A percentile compares a stretch with the other conserved stretches of the same genome.
phyloP scores from a whole-genome alignment of 2,888 invertebrate species.

The Synergus umbraculus region DNA sequence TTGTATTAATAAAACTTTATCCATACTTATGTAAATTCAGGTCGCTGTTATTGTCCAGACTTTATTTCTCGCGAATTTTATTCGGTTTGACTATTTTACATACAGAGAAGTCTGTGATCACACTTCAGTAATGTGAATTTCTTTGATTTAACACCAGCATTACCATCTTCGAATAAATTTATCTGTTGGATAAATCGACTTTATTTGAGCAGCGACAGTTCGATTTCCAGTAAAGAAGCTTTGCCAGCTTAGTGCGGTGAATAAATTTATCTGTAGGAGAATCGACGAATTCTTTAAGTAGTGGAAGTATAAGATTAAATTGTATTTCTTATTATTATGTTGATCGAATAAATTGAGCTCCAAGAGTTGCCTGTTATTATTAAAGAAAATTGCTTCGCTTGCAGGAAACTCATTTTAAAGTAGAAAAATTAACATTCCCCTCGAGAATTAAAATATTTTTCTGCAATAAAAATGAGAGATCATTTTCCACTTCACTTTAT shows the following conservation, averaged over 20 bases:
- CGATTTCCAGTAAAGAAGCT: constrained; percentile 26
- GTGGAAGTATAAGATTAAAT: background rate
- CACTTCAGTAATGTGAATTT: constrained; percentile 22
- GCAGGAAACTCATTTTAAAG: background rate
- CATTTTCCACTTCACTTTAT: background rate
- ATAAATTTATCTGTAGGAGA: constrained; percentile 26
- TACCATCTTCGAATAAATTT: constrained; percentile 35
- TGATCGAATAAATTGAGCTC: background rate
- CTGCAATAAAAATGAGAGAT: background rate
- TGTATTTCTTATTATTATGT: background rate
- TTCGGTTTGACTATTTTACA: constrained; percentile 5
- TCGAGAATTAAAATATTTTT: background rate
- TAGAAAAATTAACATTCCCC: background rate
- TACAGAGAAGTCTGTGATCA: background rate
- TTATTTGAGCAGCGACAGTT: constrained; percentile 33
- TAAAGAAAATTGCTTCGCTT: background rate
- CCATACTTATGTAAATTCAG: constrained; percentile 4
- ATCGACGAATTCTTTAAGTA: constrained; percentile 21
- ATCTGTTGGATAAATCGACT: constrained; percentile 36
- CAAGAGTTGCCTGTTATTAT: background rate
- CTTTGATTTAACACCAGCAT: constrained; percentile 33
- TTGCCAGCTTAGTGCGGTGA: constrained; percentile 28
- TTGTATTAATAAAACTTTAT: constrained; percentile 16
- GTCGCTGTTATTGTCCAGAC: background rate
- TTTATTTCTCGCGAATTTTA: constrained; percentile 10